Conservation (phyloP, 2,888 invertebrate species). For the Tetragnatha montana region DNA sequence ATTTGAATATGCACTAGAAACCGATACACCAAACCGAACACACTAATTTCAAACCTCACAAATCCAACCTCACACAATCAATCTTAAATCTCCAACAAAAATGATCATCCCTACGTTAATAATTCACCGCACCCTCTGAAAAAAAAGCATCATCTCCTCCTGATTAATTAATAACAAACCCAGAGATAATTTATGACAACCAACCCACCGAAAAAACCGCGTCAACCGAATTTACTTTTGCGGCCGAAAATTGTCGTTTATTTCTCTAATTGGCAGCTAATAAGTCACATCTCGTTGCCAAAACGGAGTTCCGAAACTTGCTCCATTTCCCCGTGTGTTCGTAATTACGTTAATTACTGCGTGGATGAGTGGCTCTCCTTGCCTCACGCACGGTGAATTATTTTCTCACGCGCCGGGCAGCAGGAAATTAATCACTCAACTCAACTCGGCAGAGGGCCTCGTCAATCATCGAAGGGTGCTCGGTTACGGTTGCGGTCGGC, state of each 20-base stretch:
- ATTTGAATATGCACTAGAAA: no score
- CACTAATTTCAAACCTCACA: no score
- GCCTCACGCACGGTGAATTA: constrained; percentile 41
- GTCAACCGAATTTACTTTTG: not conserved
- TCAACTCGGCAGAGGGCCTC: constrained; percentile 7
- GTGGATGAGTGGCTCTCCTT: constrained; percentile 37
- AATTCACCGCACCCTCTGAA: not conserved
- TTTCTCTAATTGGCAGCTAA: constrained; percentile 33
- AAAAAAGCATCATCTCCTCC: not conserved
- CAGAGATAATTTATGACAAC: not conserved
- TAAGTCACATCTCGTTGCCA: constrained; percentile 34
- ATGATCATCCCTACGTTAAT: not conserved
- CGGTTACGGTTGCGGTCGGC: not conserved
- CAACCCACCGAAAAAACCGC: not conserved
- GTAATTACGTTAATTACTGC: constrained; percentile 54
- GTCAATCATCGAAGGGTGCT: no score
- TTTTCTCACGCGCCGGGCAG: constrained; percentile 40
- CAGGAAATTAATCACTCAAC: constrained; percentile 49
- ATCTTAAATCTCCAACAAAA: not conserved
- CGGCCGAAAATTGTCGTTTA: constrained; percentile 5
- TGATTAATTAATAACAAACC: not conserved
- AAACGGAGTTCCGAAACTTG: constrained; percentile 6
- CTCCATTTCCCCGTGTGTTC: not conserved
- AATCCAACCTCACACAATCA: no score
- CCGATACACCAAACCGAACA: no score